Evolutionary conservation across 2,113 vertebrate species (phyloP).

Genomic region (Petrocephalus zakoni): DNA sequence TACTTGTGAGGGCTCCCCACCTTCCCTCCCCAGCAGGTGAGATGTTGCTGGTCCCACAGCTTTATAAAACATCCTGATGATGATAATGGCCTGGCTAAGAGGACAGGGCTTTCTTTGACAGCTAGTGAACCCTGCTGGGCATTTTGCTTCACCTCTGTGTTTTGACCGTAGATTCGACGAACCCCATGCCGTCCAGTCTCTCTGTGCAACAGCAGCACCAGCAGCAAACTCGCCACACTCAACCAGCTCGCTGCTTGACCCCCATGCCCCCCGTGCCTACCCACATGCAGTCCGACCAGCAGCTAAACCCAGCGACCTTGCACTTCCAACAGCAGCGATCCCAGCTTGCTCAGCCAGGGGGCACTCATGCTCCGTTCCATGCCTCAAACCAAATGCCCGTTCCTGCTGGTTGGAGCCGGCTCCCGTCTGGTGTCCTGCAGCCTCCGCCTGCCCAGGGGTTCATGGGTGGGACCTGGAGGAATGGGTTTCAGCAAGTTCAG

Average conservation of each 20-base stretch:
- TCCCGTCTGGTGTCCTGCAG: constrained; percentile 82
- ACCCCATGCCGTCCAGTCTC: neutral
- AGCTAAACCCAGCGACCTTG: neutral
- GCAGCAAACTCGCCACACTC: neutral
- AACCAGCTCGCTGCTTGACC: neutral
- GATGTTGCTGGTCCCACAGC: neutral
- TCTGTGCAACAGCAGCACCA: neutral
- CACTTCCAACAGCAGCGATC: neutral
- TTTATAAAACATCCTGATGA: neutral
- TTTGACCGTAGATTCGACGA: neutral
- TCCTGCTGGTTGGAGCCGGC: constrained; percentile 88
- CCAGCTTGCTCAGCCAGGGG: neutral
- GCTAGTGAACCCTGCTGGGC: neutral
- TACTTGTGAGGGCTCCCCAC: neutral
- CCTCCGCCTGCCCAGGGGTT: constrained; percentile 75
- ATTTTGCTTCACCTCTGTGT: neutral
- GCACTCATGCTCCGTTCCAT: neutral
- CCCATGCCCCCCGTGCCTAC: neutral
- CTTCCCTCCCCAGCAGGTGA: neutral
- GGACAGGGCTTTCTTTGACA: neutral
- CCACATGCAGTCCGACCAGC: neutral
- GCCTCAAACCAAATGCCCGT: neutral
- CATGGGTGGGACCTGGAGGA: constrained; percentile 80
- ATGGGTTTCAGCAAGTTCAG: constrained; percentile 75
- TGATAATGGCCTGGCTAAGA: neutral